phyloP scores from a whole-genome alignment of 2,113 vertebrate species.

The Ranitomeya variabilis region DNA sequence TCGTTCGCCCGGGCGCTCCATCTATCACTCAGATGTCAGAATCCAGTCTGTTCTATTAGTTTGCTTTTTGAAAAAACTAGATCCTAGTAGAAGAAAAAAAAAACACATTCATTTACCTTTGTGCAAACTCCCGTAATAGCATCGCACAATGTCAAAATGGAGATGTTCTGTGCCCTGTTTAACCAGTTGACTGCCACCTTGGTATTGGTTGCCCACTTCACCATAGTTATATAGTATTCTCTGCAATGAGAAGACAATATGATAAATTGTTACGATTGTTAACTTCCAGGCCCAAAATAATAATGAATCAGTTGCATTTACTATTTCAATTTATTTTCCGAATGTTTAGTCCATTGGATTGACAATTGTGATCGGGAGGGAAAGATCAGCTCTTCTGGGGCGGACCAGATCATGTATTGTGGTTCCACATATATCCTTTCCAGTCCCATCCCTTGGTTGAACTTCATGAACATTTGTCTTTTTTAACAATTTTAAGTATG shows the following conservation, averaged over 20 bases:
- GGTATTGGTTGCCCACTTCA: slow-evolving; percentile 95
- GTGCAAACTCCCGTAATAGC: slow-evolving; percentile 94
- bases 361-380: no score
- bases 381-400: no score
- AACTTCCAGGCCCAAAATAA: not conserved
- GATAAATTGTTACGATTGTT: not conserved
- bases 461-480: no score
- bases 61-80: not conserved
- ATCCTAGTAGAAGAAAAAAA: not conserved
- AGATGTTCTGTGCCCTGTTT: slow-evolving; percentile 95
- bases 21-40: slow-evolving; percentile 12
- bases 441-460: no score
- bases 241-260: slow-evolving; percentile 67
- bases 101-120: slow-evolving; percentile 75
- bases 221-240: slow-evolving; percentile 96
- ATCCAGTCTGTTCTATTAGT: not conserved
- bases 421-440: no score
- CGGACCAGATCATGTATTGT: no score
- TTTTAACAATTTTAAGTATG: no score
- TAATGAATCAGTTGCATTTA: not conserved
- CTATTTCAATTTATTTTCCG: no score
- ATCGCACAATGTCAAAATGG: slow-evolving; percentile 91
- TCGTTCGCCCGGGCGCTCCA: not conserved
- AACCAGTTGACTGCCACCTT: slow-evolving; percentile 97
- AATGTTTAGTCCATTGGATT: no score